A percentile compares a stretch with the other conserved stretches of the same genome.
Conservation (phyloP, 1,140 invertebrate species). For the Listronotus bonariensis region DNA sequence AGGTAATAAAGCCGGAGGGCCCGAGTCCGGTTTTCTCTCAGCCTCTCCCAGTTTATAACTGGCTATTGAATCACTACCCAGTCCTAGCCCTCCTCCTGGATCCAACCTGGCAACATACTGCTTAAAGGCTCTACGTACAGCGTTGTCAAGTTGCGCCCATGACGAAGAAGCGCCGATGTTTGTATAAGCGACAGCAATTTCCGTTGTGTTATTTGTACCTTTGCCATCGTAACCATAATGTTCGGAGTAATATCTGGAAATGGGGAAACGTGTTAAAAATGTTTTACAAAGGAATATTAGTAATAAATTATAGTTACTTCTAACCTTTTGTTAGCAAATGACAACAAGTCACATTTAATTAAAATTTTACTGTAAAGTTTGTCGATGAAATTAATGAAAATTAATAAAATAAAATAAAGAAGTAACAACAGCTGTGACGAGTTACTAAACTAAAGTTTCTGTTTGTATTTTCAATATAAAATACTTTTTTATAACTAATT, state of each 20-base stretch:
- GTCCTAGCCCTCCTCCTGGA: constrained; percentile 86
- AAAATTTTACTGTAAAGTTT: too few relatives aligned
- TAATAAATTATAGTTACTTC: too few relatives aligned
- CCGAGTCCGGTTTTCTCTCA: constrained; percentile 66
- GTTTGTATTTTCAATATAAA: too few relatives aligned
- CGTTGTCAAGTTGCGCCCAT: constrained; percentile 92
- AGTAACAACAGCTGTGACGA: too few relatives aligned
- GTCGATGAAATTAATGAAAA: too few relatives aligned
- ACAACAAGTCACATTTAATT: too few relatives aligned
- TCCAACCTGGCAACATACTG: constrained; percentile 94
- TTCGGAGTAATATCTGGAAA: constrained; percentile 55
- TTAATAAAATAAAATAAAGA: too few relatives aligned
- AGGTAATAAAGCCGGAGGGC: constrained; percentile 84
- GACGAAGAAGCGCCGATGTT: constrained; percentile 90
- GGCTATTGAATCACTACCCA: constrained; percentile 84
- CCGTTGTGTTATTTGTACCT: constrained; percentile 58
- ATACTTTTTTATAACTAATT: too few relatives aligned
- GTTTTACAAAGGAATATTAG: too few relatives aligned
- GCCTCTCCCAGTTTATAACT: constrained; percentile 93
- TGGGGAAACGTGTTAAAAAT: constrained; percentile 54
- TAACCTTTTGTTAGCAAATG: too few relatives aligned
- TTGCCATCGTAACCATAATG: constrained; percentile 60
- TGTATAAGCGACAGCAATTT: constrained; percentile 82
- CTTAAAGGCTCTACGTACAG: constrained; percentile 90
- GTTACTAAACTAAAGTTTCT: too few relatives aligned